Evolutionary conservation across 2,888 invertebrate species (phyloP), one percentile per base, ranked within the genome.

Genomic region (Cheilosia vulpina): DNA sequence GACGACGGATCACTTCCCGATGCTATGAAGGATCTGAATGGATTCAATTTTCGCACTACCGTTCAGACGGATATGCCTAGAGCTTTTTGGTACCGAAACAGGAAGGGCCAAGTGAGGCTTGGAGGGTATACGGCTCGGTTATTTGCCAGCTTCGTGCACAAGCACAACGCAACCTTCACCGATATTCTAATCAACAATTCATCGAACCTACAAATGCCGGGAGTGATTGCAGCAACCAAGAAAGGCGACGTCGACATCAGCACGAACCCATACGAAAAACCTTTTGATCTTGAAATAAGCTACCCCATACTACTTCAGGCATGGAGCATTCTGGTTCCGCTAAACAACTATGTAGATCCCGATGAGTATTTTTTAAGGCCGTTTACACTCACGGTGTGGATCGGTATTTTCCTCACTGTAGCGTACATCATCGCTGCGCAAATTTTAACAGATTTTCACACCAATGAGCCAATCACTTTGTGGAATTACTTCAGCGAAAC

Each of bases 321-420:
- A 0, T 62, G 55, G 41, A 7, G 9, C 15, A 9, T 78, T 2
- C 6, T 83, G 50, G 73, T 9, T 3, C 83, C 83, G 1, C 4
- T 79, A 4, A 73, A 73, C 31, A 73, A 58, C 2, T 15, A 47
- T 13, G 13, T 83, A 13, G 52, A 83, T 41, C 73, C 83, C 0
- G 27, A 75, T 41, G 43, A 79, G 63, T 83, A 83, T 31, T 83
- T 75, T 7, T 1, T 63, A 1, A 43, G 73, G 31, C 83, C 83
- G 4, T 83, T 83, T 21, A 2, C 68, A 0, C 13, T 13, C 2
- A 2, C 11, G 3, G 79, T 69, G 2, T 83, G 83, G 83, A 13
- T 69, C 0, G 69, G 19, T 17, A 73, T 83, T 17, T 57, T 13
- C 9, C 1, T 63, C 2, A 69, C 52, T 0, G 1, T 75, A 1